phyloP scores from a whole-genome alignment of 2,797 vertebrate species.

The Carapus acus region DNA sequence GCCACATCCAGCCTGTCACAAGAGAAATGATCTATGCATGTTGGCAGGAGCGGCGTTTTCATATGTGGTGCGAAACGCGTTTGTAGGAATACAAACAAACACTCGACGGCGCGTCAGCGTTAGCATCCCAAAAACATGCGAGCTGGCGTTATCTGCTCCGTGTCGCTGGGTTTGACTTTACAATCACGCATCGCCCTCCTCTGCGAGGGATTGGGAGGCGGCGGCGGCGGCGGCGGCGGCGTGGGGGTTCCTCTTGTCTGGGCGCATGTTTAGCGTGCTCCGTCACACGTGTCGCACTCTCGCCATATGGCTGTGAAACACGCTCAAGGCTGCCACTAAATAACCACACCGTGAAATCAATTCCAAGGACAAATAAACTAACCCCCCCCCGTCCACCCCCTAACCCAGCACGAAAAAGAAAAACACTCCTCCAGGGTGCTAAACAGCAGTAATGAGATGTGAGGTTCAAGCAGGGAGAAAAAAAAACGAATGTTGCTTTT shows the following conservation, averaged over 20 bases:
- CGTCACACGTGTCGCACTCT: slow-evolving; percentile 19
- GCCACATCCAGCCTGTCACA: slow-evolving; percentile 15
- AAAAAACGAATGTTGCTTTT: slow-evolving; percentile 32
- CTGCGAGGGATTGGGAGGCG: slow-evolving; percentile 6
- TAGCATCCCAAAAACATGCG: slow-evolving; percentile 26
- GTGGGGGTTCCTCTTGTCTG: slow-evolving; percentile 25
- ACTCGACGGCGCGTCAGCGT: slow-evolving; percentile 26
- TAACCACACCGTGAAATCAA: slow-evolving; percentile 61
- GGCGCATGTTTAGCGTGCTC: slow-evolving; percentile 30
- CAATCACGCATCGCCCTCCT: slow-evolving; percentile 5
- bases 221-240: slow-evolving; percentile 25
- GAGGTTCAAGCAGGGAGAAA: slow-evolving; percentile 39
- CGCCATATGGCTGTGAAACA: slow-evolving; percentile 28
- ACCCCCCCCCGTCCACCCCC: too few species aligned
- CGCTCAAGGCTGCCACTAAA: slow-evolving; percentile 53
- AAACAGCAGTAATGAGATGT: slow-evolving; percentile 40
- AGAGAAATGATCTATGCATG: slow-evolving; percentile 31
- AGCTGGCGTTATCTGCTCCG: slow-evolving; percentile 19
- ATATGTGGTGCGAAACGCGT: too few species aligned
- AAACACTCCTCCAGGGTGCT: slow-evolving; percentile 21
- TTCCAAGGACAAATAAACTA: slow-evolving; percentile 55
- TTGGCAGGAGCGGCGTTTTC: too few species aligned
- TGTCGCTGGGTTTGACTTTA: slow-evolving; percentile 4
- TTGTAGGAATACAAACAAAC: slow-evolving; percentile 4
- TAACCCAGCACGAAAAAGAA: slow-evolving; percentile 22